Base-by-base conservation (phyloP, 2,888 invertebrate species). In the Habrosyne pyritoides region DNA sequence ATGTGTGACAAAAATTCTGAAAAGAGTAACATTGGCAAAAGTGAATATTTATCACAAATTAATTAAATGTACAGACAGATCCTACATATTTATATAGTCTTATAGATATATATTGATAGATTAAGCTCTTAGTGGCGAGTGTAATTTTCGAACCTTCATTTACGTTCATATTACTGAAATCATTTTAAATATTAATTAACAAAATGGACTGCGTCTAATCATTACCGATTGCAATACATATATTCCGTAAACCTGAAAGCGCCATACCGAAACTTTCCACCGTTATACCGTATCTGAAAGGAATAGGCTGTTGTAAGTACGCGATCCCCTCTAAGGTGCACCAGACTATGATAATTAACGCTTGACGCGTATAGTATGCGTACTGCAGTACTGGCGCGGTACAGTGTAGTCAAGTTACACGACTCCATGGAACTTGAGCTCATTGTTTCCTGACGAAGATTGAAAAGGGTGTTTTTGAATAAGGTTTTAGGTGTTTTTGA, bases 331-430 rank as follows among this genome's bases (percentile, higher is more conserved):
- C 72, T 69, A 77, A 76, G 73, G 75, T 77, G 82, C 88, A 83
- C 83, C 81, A 88, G 89, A 89, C 89, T 87, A 87, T 81, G 74
- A 86, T 89, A 89, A 89, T 89, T 88, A 87, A 81, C 80, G 83
- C 26, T 28, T 28, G 50, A n/a, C 42, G 42, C 42, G 18, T 18
- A 42, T 18, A 14, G 36, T 36, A 6, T 18, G 18, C 42, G 12
- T 33, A 12, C 33, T 3, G 12, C 33, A 7, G 42, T 42, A 42
- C 42, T 36, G 33, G 0, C n/a, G 33, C 5, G n/a, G 42, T 42
- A 42, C 14, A 7, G 18, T 42, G 30, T 30, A 28, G 36, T 12
- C 18, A 42, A 42, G 42, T 42, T 42, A 42, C 42, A 18, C 42
- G 42, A 42, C 14, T 14, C 42, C 18, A 42, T 6, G 42, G 8